Percentiles rank a stretch among this genome's conserved stretches.
Conservation (phyloP, 2,113 vertebrate species). For the Helogale parvula region DNA sequence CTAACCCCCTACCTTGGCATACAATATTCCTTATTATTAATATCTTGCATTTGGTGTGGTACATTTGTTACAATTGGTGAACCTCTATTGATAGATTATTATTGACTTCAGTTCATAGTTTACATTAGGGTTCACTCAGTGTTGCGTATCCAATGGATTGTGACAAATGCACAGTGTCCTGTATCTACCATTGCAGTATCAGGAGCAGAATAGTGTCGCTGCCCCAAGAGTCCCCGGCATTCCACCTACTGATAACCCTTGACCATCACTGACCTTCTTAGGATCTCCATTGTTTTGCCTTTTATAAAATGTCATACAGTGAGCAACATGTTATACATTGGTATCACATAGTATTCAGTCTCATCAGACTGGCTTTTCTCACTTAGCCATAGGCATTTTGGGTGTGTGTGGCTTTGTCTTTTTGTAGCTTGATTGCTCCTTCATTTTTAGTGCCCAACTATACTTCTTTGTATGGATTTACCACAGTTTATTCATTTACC, state of each 20-base stretch:
- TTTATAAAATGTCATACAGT: background rate
- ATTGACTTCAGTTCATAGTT: background rate
- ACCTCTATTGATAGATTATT: background rate
- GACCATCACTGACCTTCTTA: background rate
- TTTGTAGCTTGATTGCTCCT: background rate
- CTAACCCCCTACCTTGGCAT: background rate
- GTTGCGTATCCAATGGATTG: background rate
- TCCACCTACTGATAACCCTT: background rate
- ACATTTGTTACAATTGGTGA: background rate
- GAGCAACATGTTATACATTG: background rate
- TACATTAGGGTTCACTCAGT: background rate
- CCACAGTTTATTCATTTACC: too few relatives aligned
- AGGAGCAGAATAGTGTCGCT: background rate
- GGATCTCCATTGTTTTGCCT: background rate
- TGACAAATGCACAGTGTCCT: background rate
- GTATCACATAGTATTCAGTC: background rate
- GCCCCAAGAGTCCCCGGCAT: background rate
- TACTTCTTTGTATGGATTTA: background rate
- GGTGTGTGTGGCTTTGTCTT: background rate
- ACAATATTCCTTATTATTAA: background rate
- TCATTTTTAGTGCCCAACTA: background rate
- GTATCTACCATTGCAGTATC: background rate
- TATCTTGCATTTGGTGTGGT: background rate
- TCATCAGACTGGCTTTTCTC: background rate
- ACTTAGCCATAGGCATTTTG: background rate